Evolutionary conservation across 2,888 invertebrate species (phyloP).

Genomic region (Hemithea aestivaria): DNA sequence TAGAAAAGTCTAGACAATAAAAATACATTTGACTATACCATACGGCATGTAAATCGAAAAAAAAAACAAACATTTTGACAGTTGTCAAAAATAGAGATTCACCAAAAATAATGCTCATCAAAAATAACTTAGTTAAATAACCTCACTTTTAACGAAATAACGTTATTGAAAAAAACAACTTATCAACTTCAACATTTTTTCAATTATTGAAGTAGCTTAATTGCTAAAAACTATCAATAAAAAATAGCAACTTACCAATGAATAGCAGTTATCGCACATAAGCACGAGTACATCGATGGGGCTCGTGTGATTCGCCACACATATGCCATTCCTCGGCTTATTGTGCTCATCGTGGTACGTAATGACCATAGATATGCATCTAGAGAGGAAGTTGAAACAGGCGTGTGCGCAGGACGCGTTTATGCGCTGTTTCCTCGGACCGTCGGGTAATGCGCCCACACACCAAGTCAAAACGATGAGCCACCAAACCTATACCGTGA

Average conservation of each 20-base stretch:
- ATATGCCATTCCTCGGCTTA: constrained; percentile 90
- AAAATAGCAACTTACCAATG: constrained; percentile 86
- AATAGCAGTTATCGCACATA: constrained; percentile 98
- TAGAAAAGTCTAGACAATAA: too few species aligned
- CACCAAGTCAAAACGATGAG: constrained; percentile 91
- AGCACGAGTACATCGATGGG: constrained; percentile 98
- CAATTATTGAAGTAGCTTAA: too few species aligned
- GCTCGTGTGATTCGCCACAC: constrained; percentile 99
- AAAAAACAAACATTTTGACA: too few species aligned
- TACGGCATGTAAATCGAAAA: too few species aligned
- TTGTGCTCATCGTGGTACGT: constrained; percentile 93
- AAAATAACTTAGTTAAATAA: too few species aligned
- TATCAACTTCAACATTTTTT: too few species aligned
- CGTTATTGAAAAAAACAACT: too few species aligned
- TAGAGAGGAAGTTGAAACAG: constrained; percentile 95
- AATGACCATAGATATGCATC: constrained; percentile 93
- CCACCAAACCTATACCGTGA: constrained; percentile 87
- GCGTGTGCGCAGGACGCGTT: constrained; percentile 90
- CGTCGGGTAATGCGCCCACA: constrained; percentile 90
- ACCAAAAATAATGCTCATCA: too few species aligned
- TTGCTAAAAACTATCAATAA: neutral
- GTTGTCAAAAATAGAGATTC: too few species aligned
- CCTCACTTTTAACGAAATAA: too few species aligned
- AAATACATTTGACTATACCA: too few species aligned
- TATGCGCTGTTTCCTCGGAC: constrained; percentile 86